These are phyloP conservation scores for Limnephilus rhombicus DNA, from an alignment of 2,888 invertebrate genomes.

Conservation along the genomic window DNA sequence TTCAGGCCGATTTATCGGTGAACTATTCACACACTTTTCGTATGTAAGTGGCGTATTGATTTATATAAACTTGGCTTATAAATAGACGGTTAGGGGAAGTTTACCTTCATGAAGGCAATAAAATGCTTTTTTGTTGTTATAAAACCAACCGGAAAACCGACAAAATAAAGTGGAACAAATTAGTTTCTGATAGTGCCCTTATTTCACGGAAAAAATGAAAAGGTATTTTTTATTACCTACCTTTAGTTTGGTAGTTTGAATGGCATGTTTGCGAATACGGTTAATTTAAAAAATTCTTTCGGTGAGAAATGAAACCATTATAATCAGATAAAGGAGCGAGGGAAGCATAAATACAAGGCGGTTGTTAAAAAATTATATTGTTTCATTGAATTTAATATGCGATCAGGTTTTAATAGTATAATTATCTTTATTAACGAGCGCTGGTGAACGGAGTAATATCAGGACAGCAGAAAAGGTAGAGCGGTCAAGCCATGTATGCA, in stretches of 20 bases:
- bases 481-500: conserved; percentile 47
- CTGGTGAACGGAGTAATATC: conserved; percentile 33
- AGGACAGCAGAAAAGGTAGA: conserved; percentile 49
- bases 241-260: background rate
- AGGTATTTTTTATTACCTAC: background rate
- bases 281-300: conserved; percentile 7
- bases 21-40: conserved; percentile 32
- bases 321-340: conserved; percentile 35
- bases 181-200: background rate
- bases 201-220: background rate
- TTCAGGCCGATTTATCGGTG: conserved; percentile 36
- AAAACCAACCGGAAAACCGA: conserved; percentile 1
- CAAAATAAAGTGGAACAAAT: conserved; percentile 1
- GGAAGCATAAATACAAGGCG: conserved; percentile 41
- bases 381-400: conserved; percentile 57
- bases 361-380: conserved; percentile 43
- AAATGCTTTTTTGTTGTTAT: background rate
- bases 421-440: conserved; percentile 55
- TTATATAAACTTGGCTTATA: conserved; percentile 15
- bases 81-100: conserved; percentile 7
- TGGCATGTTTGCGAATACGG: conserved; percentile 14
- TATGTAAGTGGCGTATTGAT: conserved; percentile 35
- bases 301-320: background rate
- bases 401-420: conserved; percentile 53
- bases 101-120: conserved; percentile 1